These are phyloP conservation scores for Pegoplata infirma DNA, from an alignment of 2,888 invertebrate genomes.

Conservation along the genomic window DNA sequence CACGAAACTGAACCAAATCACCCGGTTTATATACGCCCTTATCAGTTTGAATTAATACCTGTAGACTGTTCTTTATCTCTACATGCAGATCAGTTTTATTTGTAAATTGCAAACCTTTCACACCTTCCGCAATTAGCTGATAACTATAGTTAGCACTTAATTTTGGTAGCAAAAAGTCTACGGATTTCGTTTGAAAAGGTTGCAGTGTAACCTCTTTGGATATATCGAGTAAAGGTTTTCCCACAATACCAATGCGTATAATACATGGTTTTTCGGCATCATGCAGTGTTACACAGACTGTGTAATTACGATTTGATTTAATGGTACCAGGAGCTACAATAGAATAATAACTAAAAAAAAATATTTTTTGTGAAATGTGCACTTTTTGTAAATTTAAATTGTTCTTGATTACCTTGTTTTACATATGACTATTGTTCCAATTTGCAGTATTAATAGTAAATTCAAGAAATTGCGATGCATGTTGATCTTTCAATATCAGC, in stretches of 20 bases:
- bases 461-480: no score
- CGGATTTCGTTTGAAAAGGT: constrained; percentile 18
- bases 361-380: no score
- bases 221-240: neutral
- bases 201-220: neutral
- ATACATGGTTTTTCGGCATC: neutral
- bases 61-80: constrained; percentile 84
- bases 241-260: constrained; percentile 6
- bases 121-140: constrained; percentile 79
- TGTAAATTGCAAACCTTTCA: constrained; percentile 86
- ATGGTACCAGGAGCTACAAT: constrained; percentile 41
- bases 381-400: no score
- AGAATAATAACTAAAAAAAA: constrained; percentile 33
- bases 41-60: constrained; percentile 94
- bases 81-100: constrained; percentile 84
- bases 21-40: constrained; percentile 94
- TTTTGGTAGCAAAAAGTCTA: constrained; percentile 18
- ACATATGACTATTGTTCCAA: no score
- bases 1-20: constrained; percentile 86
- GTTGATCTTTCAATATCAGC: no score
- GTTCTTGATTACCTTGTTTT: no score
- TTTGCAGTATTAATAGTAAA: no score
- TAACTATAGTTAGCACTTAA: constrained; percentile 66
- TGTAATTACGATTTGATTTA: constrained; percentile 45
- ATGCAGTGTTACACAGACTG: constrained; percentile 17